phyloP scores from a whole-genome alignment of 2,888 invertebrate genomes.

The Lydus trimaculatus region DNA sequence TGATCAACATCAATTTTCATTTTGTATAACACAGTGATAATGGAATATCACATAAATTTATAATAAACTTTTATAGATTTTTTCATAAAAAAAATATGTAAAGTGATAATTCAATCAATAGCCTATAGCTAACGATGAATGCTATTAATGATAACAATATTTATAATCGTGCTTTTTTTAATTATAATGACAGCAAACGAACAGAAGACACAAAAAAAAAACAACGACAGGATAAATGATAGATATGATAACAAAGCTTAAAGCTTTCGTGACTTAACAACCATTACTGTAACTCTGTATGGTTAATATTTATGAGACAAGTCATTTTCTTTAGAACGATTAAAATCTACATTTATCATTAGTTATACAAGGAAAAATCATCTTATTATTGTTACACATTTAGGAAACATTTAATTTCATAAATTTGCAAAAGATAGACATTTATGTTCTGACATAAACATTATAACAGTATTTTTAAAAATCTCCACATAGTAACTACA shows the following conservation, averaged over 20 bases:
- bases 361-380: neutral
- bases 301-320: neutral
- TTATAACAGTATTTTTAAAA: too few relatives aligned
- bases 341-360: neutral
- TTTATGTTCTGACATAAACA: too few relatives aligned
- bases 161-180: too few relatives aligned
- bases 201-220: too few relatives aligned
- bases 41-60: neutral
- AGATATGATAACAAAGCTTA: neutral
- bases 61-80: neutral
- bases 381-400: neutral
- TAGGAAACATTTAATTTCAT: neutral
- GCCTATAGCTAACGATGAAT: neutral
- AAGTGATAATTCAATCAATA: neutral
- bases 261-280: slow-evolving; percentile 2
- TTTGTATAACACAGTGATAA: neutral
- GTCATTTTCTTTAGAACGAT: neutral
- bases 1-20: neutral
- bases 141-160: too few relatives aligned
- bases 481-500: too few relatives aligned
- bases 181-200: neutral
- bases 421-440: neutral
- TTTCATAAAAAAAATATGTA: neutral
- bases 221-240: too few relatives aligned
- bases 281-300: neutral